These are phyloP conservation scores for Sceloporus undulatus DNA, from an alignment of 2,113 vertebrate genomes.

Conservation along the genomic window DNA sequence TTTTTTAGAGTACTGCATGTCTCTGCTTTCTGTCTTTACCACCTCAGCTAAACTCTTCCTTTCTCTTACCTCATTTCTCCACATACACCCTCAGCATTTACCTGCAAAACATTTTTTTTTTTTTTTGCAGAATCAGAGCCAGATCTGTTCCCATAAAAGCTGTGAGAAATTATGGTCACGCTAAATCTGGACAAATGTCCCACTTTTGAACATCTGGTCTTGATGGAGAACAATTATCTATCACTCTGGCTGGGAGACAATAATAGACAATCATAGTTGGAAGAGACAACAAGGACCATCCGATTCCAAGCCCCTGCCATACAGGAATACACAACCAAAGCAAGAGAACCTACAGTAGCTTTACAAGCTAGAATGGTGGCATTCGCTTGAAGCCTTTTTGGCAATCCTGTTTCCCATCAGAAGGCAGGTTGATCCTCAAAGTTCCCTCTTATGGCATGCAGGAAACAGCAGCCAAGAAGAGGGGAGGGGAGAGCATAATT, in stretches of 20 bases:
- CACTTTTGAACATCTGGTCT: neutral
- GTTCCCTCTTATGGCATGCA: neutral
- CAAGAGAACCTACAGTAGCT: neutral
- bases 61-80: neutral
- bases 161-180: neutral
- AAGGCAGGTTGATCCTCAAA: too few species aligned
- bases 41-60: neutral
- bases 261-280: too few species aligned
- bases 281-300: too few species aligned
- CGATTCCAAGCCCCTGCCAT: too few species aligned
- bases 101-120: neutral
- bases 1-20: too few species aligned
- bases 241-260: neutral
- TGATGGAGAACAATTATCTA: neutral
- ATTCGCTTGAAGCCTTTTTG: neutral
- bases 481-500: too few species aligned
- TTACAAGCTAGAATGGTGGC: neutral
- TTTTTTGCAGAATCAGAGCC: neutral
- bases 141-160: rapidly evolving
- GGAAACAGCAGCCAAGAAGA: neutral
- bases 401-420: neutral
- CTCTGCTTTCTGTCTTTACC: too few species aligned
- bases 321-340: too few species aligned
- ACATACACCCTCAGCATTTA: neutral
- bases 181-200: neutral